These are phyloP conservation scores for Anthopleura sola DNA, from an alignment of 64 coral and sea anemone genomes.

Conservation along the genomic window DNA sequence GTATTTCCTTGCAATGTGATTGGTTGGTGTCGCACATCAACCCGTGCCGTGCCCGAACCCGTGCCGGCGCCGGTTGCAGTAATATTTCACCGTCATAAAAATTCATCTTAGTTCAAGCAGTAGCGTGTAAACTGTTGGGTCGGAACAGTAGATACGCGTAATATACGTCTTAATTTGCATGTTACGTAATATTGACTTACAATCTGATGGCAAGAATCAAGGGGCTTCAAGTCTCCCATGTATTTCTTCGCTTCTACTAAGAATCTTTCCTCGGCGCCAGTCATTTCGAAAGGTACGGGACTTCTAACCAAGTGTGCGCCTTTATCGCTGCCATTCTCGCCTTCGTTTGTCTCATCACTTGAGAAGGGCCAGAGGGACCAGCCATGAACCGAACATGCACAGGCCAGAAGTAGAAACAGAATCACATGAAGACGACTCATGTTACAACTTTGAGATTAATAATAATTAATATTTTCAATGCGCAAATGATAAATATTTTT, in stretches of 20 bases:
- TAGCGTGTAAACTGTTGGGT: too few species aligned
- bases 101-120: too few species aligned
- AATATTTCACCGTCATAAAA: too few species aligned
- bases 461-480: background rate
- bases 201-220: slow-evolving; percentile 94
- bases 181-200: slow-evolving; percentile 22
- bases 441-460: background rate
- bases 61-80: too few species aligned
- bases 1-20: too few species aligned
- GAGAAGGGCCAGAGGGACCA: slow-evolving; percentile 60
- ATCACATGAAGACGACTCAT: background rate
- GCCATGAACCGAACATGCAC: background rate
- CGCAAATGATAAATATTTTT: too few species aligned
- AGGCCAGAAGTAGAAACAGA: background rate
- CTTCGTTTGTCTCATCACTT: slow-evolving; percentile 2
- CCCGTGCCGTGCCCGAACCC: too few species aligned
- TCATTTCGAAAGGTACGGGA: slow-evolving; percentile 97
- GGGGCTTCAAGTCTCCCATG: slow-evolving; percentile 78
- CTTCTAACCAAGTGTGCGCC: slow-evolving; percentile 66
- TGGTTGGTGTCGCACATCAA: too few species aligned
- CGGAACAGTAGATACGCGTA: too few species aligned
- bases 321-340: slow-evolving; percentile 26
- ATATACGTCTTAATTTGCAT: too few species aligned
- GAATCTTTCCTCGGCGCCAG: slow-evolving; percentile 83
- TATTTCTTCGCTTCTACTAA: slow-evolving; percentile 78